These are phyloP conservation scores for Drosophila dunni DNA, from an alignment of 1,140 invertebrate species.

Conservation along the genomic window DNA sequence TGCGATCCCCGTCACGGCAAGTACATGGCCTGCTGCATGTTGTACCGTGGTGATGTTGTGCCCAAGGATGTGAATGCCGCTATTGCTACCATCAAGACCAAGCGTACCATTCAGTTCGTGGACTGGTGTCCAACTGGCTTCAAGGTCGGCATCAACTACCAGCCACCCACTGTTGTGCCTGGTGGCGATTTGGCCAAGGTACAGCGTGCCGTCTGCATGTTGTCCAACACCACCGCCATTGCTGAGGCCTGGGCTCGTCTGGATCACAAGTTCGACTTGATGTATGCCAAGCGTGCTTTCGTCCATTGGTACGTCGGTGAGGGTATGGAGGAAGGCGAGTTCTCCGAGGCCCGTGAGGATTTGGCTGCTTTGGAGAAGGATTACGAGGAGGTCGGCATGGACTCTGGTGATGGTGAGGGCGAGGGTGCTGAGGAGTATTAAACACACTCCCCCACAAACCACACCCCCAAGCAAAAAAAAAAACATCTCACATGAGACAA, in stretches of 20 bases:
- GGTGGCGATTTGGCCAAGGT: constrained; percentile 92
- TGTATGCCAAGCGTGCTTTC: constrained; percentile 93
- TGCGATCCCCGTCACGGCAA: constrained; percentile 95
- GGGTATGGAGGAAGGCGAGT: constrained; percentile 94
- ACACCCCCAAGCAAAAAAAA: constrained; percentile 31
- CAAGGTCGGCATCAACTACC: constrained; percentile 93
- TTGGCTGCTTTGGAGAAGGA: constrained; percentile 93
- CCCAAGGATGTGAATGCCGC: constrained; percentile 93
- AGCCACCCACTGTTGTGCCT: constrained; percentile 92
- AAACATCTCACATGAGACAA: constrained; percentile 26
- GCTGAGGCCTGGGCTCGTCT: constrained; percentile 91
- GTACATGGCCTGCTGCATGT: constrained; percentile 95
- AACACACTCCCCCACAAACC: constrained; percentile 45
- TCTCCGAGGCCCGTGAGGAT: constrained; percentile 94
- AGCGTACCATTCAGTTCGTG: constrained; percentile 94
- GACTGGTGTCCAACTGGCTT: constrained; percentile 96
- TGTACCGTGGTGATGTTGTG: constrained; percentile 91
- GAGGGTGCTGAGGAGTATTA: constrained; percentile 90
- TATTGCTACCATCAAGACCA: constrained; percentile 94
- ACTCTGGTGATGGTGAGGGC: constrained; percentile 90
- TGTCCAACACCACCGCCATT: constrained; percentile 93
- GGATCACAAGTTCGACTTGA: constrained; percentile 93
- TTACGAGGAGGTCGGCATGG: constrained; percentile 92
- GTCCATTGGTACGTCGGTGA: constrained; percentile 95
- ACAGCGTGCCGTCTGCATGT: constrained; percentile 91